Base-by-base conservation (phyloP, 2,113 vertebrate genomes). In the Myrmophylax atrothorax region DNA sequence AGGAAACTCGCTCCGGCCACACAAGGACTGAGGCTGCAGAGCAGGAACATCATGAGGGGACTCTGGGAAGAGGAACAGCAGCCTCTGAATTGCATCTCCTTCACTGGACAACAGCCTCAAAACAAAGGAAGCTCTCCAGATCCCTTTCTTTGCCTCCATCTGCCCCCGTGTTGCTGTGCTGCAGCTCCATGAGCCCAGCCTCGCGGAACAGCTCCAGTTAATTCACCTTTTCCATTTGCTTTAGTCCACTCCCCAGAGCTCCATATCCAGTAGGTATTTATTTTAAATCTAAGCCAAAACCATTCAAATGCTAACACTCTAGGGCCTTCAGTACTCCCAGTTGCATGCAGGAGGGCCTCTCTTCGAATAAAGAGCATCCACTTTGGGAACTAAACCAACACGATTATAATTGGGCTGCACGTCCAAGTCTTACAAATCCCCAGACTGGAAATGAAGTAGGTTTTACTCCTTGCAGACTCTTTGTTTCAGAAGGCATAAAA, bases 251-350 rank as follows among this genome's bases (percentile, higher is more conserved):
- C 88, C 83, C 83, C 86, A 52, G 50, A 85, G 90, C 56, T 79
- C 90, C 18, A 53, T 12, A 76, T 55, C 68, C 86, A 92, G 31
- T 1, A 59, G 73, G 47, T 81, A 74, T 37, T 79, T 75, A 80
- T 76, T 92, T 83, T 79, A 95, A 90, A 92, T 86, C 90, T 73
- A 83, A 93, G 88, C 88, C 95, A 92, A 86, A 76, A 10, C 67
- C 64, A 90, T 84, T 91, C 68, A 84, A 33, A 90, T 14, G 1
- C 90, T 63, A 76, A 76, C 46, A 12, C 66, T 86, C 66, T 81
- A 18, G 55, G 59, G 73, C 84, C 90, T 80, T 77, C 83, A 35
- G 2, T 42, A 29, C n/a, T 74, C 79, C 33, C 35, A 67, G 37
- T 12, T 73, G 76, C 75, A 50, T 70, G 68, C 93, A 92, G 70